Evolutionary conservation across 2,113 vertebrate species (phyloP), one percentile per base, ranked within the genome.

Genomic region (Peromyscus leucopus): DNA sequence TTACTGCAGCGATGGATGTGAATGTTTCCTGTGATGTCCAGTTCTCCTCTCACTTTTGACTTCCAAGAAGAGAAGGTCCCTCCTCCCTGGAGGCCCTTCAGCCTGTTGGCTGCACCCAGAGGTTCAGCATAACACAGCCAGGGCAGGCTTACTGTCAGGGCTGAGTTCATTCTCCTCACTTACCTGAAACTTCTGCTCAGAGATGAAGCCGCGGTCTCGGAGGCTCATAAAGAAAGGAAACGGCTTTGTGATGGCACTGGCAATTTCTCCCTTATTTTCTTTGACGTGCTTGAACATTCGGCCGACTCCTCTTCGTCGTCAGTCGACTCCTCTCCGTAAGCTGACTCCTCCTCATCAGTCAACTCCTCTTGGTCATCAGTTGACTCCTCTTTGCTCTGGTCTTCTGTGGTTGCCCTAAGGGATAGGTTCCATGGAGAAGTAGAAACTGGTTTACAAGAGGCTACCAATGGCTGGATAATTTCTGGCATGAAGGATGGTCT

Each of bases 191-290:
- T 17, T 94, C 7, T 39, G 10, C 63, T 97, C 59, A 3, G 96
- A 51, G 83, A 98, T 95, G 57, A 94, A 94, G 78, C 5, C 59
- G 0, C 2, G 87, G 51, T 97, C 97, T 8, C 92, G 72, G 24
- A 96, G 92, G 67, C 82, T 48, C 92, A 96, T 95, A 1, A 98
- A 61, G 31, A 98, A 71, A 82, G 97, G 96, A 89, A 91, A 97
- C 2, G 67, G 69, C 51, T 19, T 93, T 1, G 72, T 83, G 59
- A 97, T 91, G 28, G 90, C 86, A 21, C 6, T 83, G 39, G 95
- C 92, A 0, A 97, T 97, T 55, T 91, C 92, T 55, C 96, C 93
- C 72, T 98, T 96, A 19, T 91, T 95, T 95, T 89, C 51, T 89
- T 1, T 95, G 95, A 98, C 97, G 39, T 72, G 13, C 2, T 5